Percentiles rank a stretch among this genome's conserved stretches.
phyloP scores from a whole-genome alignment of 2,113 vertebrate genomes.

The Daphoenositta chrysoptera region DNA sequence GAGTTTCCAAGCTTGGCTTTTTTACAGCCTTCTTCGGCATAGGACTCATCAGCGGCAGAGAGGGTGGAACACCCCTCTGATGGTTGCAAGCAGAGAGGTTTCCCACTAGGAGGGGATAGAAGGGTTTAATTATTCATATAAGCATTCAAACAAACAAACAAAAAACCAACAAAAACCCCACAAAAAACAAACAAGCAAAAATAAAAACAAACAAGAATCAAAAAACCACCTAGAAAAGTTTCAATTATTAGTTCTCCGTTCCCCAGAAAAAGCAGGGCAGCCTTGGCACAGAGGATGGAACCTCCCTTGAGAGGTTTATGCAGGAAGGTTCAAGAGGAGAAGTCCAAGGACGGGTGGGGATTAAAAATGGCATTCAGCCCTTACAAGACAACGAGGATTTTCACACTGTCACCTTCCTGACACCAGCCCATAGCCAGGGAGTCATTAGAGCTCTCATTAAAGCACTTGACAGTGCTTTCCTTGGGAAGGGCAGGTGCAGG shows the following conservation, averaged over 20 bases:
- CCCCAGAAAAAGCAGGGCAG: not conserved
- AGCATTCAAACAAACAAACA: not conserved
- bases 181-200: too few relatives aligned
- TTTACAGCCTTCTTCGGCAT: not conserved
- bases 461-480: not conserved
- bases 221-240: not conserved
- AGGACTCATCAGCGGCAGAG: too few relatives aligned
- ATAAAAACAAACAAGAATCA: not conserved
- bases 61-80: not conserved
- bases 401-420: not conserved
- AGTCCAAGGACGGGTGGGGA: not conserved
- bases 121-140: not conserved
- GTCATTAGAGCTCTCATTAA: not conserved
- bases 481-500: not conserved
- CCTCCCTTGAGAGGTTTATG: not conserved
- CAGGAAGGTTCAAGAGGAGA: not conserved
- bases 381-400: not conserved
- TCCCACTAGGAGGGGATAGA: not conserved
- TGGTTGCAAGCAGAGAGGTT: not conserved
- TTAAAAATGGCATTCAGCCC: not conserved
- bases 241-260: accelerated
- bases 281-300: not conserved
- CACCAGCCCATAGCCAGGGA: not conserved
- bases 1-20: too few relatives aligned
- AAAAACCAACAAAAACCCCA: too few relatives aligned